Base-by-base conservation (phyloP, 2,113 vertebrate genomes). In the Thinocorus orbignyianus region DNA sequence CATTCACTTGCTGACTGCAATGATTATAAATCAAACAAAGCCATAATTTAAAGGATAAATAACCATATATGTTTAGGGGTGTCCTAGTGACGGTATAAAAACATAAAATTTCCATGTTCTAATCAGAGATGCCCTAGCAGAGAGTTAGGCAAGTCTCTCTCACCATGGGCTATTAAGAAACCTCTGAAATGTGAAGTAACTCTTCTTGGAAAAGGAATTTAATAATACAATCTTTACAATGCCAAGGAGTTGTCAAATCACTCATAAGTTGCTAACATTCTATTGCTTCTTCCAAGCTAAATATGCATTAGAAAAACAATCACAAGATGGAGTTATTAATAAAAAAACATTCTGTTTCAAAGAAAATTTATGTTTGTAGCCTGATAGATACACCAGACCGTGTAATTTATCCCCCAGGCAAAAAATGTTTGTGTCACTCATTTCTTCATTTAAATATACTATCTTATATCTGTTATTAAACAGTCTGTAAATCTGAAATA, bases 41-140 rank as follows among this genome's bases (percentile, higher is more conserved):
- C 48, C 65, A 96, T 96, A 91, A 97, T 84, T 96, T 95, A 93
- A 92, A 96, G 81, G 41, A 89, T 90, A 97, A 95, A 72, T 94
- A 97, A 92, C 52, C 24, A 76, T 83, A 42, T 49, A 73, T 82
- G 74, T 88, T 96, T 94, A 91, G 48, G 68, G 64, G 55, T 86
- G 42, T 91, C 46, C 80, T 57, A 55, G 30, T 30, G 20, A 81
- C 23, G 37, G 48, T 73, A 73, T 64, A 69, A 84, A 93, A 93
- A 79, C 4, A 1, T 88, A 86, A 91, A 74, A 90, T 92, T 85
- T 60, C 78, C 48, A 48, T 65, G 61, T 92, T 35, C 49, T 97
- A 95, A 95, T 93, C 88, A 94, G 66, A 97, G 17, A 66, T 89
- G 41, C 76, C 73, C 48, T 60, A 87, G 52, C 35, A 94, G 57